A percentile compares a stretch with the other conserved stretches of the same genome.
Conservation (phyloP, 30 jellyfish, hydroid and myxozoan species). For the Calvadosia cruxmelitensis region DNA sequence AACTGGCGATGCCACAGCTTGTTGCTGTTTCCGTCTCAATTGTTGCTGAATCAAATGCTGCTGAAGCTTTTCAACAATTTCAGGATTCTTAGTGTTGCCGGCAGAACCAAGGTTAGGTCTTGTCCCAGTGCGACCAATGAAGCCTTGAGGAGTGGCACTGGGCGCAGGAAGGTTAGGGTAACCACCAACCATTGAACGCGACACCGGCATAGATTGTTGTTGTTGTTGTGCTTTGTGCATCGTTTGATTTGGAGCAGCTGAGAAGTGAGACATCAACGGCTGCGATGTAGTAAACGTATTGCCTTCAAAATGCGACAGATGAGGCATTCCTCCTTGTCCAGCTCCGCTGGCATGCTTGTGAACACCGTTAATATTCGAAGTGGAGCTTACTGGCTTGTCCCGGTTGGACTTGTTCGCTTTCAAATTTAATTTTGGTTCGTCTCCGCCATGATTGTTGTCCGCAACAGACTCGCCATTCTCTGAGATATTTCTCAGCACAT, state of each 20-base stretch:
- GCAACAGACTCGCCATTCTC: slow-evolving; percentile 2
- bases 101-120: slow-evolving; percentile 22
- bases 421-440: background rate
- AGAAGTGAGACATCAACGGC: background rate
- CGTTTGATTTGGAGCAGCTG: background rate
- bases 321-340: background rate
- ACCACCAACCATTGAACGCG: background rate
- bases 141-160: background rate
- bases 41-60: slow-evolving; percentile 26
- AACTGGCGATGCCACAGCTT: slow-evolving; percentile 19
- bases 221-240: background rate
- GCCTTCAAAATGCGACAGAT: background rate
- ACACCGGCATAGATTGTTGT: background rate
- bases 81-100: slow-evolving; percentile 47
- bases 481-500: slow-evolving; percentile 46
- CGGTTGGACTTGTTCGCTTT: background rate
- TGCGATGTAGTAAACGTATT: background rate
- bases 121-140: slow-evolving; percentile 8
- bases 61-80: slow-evolving; percentile 55
- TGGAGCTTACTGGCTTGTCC: background rate
- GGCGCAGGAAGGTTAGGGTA: background rate
- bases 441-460: background rate
- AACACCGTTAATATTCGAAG: background rate
- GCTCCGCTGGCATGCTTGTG: background rate
- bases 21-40: slow-evolving; percentile 48